Evolutionary conservation across 2,888 invertebrate species (phyloP), one percentile per base, ranked within the genome.

Genomic region (Sphecodes monilicornis): DNA sequence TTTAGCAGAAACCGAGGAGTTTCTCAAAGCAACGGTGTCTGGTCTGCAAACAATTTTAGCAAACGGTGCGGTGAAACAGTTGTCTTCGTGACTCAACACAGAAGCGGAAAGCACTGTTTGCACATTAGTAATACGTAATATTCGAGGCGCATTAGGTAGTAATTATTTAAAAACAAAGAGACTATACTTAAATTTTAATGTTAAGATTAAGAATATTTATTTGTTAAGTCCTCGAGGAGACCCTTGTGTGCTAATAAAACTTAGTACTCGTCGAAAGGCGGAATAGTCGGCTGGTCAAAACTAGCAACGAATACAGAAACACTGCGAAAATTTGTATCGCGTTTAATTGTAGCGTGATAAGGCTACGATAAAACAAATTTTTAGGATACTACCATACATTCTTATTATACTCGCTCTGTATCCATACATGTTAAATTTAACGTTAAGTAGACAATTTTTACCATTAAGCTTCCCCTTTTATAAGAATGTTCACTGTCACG

Each of bases 381-480:
- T 66, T 80, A 76, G 60, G 54, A 75, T 80, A 75, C 32, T 76
- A 80, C 50, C 68, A 71, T 76, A 82, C 76, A n/a, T 76, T 81
- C 66, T 78, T 82, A 68, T 39, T 77, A 71, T 71, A 80, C 83
- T 84, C 80, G 68, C 82, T 85, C 84, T 70, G 84, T 82, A 83
- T 82, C 69, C 74, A 82, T 83, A 74, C 57, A 80, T 68, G 80
- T 41, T 84, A 88, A 74, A 85, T 64, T 88, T 86, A 88, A 84
- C 72, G 70, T 76, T 90, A 90, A 90, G 90, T 90, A 90, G 89
- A 73, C 84, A 88, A 90, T 89, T 89, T 84, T 87, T 90, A 87
- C 71, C 54, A 46, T 85, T 88, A 88, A 89, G 84, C 54, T 72
- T 70, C 79, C 76, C 89, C 77, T 81, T 80, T 71, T 50, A 50